These are phyloP conservation scores for Julus scandinavius DNA, from an alignment of 2,888 invertebrate genomes.

Conservation along the genomic window DNA sequence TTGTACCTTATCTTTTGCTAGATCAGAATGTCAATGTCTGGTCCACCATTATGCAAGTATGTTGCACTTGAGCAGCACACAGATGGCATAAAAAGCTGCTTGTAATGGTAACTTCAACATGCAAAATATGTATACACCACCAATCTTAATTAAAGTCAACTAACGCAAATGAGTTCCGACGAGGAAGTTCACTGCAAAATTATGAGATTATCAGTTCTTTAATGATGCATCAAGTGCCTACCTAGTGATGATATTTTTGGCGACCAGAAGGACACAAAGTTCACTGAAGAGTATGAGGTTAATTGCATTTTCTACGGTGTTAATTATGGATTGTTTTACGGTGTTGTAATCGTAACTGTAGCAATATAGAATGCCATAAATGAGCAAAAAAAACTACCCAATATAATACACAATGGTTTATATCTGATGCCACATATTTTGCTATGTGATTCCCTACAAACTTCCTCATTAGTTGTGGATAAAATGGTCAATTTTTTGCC, in stretches of 20 bases:
- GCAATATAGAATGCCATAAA: neutral
- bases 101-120: neutral
- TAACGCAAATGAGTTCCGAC: neutral
- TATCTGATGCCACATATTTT: too few species aligned
- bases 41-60: neutral
- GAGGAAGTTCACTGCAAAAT: neutral
- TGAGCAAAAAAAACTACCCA: too few species aligned
- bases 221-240: neutral
- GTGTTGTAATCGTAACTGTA: neutral
- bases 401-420: too few species aligned
- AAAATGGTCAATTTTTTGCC: neutral
- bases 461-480: too few species aligned
- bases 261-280: neutral
- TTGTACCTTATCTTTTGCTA: neutral
- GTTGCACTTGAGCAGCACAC: neutral
- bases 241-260: neutral
- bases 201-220: neutral
- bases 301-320: neutral
- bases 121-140: neutral
- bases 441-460: too few species aligned
- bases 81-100: neutral
- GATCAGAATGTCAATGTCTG: conserved; percentile 3
- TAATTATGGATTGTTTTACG: neutral
- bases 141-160: neutral
- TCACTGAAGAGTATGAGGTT: neutral